phyloP scores from a whole-genome alignment of 2,888 invertebrate genomes.

The Malthinus flaveolus region DNA sequence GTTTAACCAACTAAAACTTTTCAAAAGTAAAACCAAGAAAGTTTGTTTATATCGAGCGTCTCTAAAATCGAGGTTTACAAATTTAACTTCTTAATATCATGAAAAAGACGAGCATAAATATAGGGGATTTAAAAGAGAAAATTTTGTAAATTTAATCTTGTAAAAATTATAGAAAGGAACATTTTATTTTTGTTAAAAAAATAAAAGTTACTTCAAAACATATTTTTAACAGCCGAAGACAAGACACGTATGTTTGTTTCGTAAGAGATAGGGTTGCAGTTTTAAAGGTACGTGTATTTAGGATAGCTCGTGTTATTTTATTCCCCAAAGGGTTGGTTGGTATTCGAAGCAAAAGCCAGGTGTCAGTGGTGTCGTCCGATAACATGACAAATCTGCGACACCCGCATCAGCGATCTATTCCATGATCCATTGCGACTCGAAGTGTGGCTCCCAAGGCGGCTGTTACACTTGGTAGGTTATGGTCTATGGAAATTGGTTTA shows the following conservation, averaged over 20 bases:
- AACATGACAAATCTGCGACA: slow-evolving; percentile 40
- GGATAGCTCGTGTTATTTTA: slow-evolving; percentile 15
- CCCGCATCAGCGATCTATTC: slow-evolving; percentile 36
- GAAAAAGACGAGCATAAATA: no score
- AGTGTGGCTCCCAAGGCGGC: slow-evolving; percentile 32
- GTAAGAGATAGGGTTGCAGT: slow-evolving; percentile 7
- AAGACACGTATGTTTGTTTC: slow-evolving; percentile 7
- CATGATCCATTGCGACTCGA: slow-evolving; percentile 36
- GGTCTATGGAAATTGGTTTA: slow-evolving; percentile 33
- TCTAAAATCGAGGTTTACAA: not conserved
- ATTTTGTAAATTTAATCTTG: no score
- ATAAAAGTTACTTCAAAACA: not conserved
- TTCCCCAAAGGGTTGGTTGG: slow-evolving; percentile 27
- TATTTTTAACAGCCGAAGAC: slow-evolving; percentile 2
- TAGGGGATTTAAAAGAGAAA: no score
- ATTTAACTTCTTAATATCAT: no score
- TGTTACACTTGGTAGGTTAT: slow-evolving; percentile 32
- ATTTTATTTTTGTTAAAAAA: no score
- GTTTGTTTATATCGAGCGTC: not conserved
- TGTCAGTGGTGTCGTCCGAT: slow-evolving; percentile 36
- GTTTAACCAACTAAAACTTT: slow-evolving; percentile 14
- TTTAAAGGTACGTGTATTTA: slow-evolving; percentile 16
- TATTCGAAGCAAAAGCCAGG: slow-evolving; percentile 35
- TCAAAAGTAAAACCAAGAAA: slow-evolving; percentile 10
- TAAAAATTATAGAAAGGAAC: no score